phyloP scores from a whole-genome alignment of 2,113 vertebrate species.

The Microtus oregoni region DNA sequence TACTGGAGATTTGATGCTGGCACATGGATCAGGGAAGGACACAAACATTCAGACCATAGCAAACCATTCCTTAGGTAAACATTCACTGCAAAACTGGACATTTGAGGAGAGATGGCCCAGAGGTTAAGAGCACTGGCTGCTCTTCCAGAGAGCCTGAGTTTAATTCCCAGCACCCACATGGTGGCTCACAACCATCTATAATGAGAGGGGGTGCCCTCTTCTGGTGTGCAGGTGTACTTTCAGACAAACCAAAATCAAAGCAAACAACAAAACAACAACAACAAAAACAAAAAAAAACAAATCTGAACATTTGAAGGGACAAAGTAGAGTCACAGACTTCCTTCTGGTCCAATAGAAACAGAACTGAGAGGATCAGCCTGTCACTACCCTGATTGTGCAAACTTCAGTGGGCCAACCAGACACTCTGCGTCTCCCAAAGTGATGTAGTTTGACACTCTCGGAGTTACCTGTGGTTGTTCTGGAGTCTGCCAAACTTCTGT shows the following conservation, averaged over 20 bases:
- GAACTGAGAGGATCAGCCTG: background rate
- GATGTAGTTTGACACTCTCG: background rate
- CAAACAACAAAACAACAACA: background rate
- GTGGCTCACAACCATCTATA: background rate
- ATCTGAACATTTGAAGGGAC: background rate
- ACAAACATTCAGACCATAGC: no score
- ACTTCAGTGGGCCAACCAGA: background rate
- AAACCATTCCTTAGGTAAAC: background rate
- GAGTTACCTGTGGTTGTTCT: background rate
- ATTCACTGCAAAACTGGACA: accelerated
- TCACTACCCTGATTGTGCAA: background rate
- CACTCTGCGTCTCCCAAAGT: background rate
- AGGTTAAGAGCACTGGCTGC: background rate
- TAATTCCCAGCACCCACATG: background rate
- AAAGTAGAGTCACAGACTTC: background rate
- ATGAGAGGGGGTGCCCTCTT: background rate
- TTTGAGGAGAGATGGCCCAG: background rate
- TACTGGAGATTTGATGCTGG: background rate
- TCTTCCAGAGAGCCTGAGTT: background rate
- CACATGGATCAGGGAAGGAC: background rate
- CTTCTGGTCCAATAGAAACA: background rate
- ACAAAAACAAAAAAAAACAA: background rate
- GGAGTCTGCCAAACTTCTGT: background rate
- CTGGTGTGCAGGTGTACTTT: background rate
- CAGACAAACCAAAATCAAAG: background rate